These are phyloP conservation scores for Rhingia campestris DNA, from an alignment of 2,888 invertebrate species.

Conservation along the genomic window DNA sequence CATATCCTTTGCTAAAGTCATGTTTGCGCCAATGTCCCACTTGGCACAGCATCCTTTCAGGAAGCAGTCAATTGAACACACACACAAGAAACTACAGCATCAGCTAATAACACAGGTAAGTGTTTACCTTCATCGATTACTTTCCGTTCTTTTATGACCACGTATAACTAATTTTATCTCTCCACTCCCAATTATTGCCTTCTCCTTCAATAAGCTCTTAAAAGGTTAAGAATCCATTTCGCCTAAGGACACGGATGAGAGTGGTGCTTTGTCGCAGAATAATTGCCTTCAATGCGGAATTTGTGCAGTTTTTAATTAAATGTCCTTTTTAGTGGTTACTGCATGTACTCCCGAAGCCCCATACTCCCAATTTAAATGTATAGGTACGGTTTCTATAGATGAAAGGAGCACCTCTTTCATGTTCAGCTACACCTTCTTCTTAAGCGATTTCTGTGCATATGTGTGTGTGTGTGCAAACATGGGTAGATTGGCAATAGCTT, in stretches of 20 bases:
- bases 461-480: constrained; percentile 46
- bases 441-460: neutral
- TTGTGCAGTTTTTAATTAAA: constrained; percentile 71
- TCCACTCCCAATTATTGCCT: constrained; percentile 19
- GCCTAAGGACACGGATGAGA: constrained; percentile 27
- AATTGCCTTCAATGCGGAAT: constrained; percentile 73
- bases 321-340: constrained; percentile 59
- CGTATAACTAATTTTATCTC: constrained; percentile 57
- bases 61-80: constrained; percentile 22
- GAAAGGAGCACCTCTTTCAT: constrained; percentile 21
- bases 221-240: constrained; percentile 65
- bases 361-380: constrained; percentile 9
- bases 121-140: constrained; percentile 70
- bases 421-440: neutral
- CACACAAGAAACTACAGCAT: constrained; percentile 20
- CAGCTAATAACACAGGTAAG: constrained; percentile 54
- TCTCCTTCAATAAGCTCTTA: constrained; percentile 55
- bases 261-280: constrained; percentile 48
- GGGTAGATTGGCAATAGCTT: constrained; percentile 55
- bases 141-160: constrained; percentile 55
- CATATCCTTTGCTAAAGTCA: constrained; percentile 13
- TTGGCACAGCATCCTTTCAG: constrained; percentile 50
- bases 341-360: constrained; percentile 4
- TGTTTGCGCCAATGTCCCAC: constrained; percentile 54
- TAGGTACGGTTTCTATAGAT: neutral